Evolutionary conservation across 2,888 invertebrate species (phyloP).

Genomic region (Polymixis flavicincta): DNA sequence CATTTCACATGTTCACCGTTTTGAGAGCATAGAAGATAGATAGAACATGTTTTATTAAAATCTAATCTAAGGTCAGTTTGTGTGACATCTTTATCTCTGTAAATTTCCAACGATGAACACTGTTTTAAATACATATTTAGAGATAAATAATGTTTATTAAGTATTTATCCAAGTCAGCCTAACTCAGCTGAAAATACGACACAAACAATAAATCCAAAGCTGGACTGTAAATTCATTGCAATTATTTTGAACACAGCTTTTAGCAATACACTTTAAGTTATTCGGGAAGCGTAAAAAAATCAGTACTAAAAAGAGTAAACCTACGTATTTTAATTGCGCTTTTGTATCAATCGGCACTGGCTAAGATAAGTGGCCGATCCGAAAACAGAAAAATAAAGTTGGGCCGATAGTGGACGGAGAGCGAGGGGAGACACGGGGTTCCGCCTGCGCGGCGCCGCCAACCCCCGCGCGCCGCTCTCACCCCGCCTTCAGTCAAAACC

Average conservation of each 20-base stretch:
- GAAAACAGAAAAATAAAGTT: slow-evolving; percentile 81
- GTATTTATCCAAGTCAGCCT: slow-evolving; percentile 7
- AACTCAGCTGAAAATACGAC: not conserved
- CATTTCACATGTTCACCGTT: too few species aligned
- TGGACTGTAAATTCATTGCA: slow-evolving; percentile 1
- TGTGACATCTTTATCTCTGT: not conserved
- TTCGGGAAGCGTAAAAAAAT: slow-evolving; percentile 26
- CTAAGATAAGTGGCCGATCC: slow-evolving; percentile 78
- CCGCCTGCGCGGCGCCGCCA: slow-evolving; percentile 79
- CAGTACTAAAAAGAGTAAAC: slow-evolving; percentile 3
- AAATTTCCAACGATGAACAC: too few species aligned
- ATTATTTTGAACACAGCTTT: slow-evolving; percentile 1
- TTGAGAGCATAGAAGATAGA: too few species aligned
- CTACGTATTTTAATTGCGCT: slow-evolving; percentile 70
- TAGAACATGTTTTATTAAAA: not conserved
- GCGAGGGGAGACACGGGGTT: slow-evolving; percentile 42
- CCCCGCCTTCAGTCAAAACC: slow-evolving; percentile 75
- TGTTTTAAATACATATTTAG: too few species aligned
- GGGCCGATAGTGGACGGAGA: slow-evolving; percentile 69
- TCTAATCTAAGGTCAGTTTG: not conserved
- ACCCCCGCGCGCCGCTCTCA: slow-evolving; percentile 61
- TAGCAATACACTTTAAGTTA: slow-evolving; percentile 33
- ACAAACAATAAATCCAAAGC: not conserved
- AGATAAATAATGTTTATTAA: too few species aligned
- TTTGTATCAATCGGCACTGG: slow-evolving; percentile 72